phyloP scores from a whole-genome alignment of 1,140 invertebrate genomes.

The Trichomalopsis sarcophagae region DNA sequence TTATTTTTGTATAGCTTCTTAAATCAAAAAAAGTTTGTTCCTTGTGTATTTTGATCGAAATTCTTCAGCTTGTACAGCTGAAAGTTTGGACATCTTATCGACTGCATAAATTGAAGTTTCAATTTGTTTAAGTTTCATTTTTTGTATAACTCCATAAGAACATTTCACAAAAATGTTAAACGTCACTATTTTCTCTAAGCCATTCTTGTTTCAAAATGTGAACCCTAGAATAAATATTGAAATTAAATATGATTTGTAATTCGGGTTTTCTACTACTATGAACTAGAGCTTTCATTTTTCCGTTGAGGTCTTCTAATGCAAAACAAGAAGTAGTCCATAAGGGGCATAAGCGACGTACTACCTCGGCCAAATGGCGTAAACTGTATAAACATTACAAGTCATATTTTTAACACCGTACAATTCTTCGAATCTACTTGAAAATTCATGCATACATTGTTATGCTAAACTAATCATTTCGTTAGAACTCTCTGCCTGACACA shows the following conservation, averaged over 20 bases:
- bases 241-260: slow-evolving; percentile 27
- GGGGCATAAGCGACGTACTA: slow-evolving; percentile 4
- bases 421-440: too few species aligned
- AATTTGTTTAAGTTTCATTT: not conserved
- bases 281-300: slow-evolving; percentile 5
- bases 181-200: slow-evolving; percentile 1
- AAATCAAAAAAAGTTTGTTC: not conserved
- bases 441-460: too few species aligned
- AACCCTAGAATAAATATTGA: slow-evolving; percentile 6
- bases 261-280: slow-evolving; percentile 12
- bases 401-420: slow-evolving; percentile 6
- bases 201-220: slow-evolving; percentile 18
- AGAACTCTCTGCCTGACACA: too few species aligned
- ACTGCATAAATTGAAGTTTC: slow-evolving; percentile 22
- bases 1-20: too few species aligned
- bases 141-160: not conserved
- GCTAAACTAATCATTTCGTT: too few species aligned
- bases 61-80: not conserved
- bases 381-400: slow-evolving; percentile 21
- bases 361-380: not conserved
- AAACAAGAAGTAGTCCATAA: slow-evolving; percentile 24
- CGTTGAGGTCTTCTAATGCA: slow-evolving; percentile 16
- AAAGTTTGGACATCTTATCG: not conserved
- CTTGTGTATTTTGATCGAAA: not conserved
- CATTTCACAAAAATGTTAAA: slow-evolving; percentile 5